These are phyloP conservation scores for Meandrina meandrites DNA, from an alignment of 92 coral and sea anemone genomes.

Conservation along the genomic window DNA sequence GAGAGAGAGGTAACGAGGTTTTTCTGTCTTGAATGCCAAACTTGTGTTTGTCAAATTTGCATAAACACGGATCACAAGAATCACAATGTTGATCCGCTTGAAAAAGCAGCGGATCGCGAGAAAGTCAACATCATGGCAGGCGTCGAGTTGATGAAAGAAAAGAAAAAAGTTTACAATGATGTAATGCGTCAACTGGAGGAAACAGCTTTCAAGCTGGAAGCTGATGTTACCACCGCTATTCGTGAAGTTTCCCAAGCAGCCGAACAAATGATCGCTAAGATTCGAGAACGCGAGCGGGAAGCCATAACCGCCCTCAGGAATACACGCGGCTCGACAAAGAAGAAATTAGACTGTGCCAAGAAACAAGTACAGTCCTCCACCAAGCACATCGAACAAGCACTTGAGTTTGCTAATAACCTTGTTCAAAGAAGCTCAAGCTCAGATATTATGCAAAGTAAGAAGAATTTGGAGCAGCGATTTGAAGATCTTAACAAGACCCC, in stretches of 20 bases:
- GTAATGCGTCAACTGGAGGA: neutral
- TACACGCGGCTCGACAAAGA: neutral
- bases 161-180: neutral
- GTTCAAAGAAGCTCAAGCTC: neutral
- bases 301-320: neutral
- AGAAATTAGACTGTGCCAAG: neutral
- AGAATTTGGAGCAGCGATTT: neutral
- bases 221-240: neutral
- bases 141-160: neutral
- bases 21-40: constrained; percentile 3
- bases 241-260: neutral
- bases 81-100: neutral
- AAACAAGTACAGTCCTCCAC: neutral
- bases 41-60: constrained; percentile 5
- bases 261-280: constrained; percentile 1
- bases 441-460: neutral
- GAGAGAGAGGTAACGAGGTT: neutral
- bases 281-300: constrained; percentile 1
- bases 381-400: constrained; percentile 1
- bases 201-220: neutral
- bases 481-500: neutral
- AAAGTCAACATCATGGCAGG: constrained; percentile 3
- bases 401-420: neutral
- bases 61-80: neutral
- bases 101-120: neutral